phyloP scores from a whole-genome alignment of 2,797 vertebrate genomes.

The Cossypha dichroa region DNA sequence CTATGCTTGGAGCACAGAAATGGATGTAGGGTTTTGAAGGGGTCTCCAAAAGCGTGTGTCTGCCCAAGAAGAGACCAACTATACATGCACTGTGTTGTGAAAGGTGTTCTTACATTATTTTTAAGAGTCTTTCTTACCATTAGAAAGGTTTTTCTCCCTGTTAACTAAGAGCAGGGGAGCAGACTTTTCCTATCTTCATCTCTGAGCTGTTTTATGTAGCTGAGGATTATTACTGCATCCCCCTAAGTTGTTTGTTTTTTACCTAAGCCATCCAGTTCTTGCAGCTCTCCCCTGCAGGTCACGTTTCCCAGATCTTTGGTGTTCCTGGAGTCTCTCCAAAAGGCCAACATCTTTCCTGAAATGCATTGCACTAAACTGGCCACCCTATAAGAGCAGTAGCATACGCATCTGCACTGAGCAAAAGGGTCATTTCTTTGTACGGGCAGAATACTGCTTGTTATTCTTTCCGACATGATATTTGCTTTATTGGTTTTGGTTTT shows the following conservation, averaged over 20 bases:
- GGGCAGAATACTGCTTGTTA: neutral
- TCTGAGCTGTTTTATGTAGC: neutral
- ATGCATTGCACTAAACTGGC: neutral
- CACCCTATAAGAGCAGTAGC: neutral
- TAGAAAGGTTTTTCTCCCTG: neutral
- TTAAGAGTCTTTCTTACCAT: neutral
- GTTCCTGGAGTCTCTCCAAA: neutral
- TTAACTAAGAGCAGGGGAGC: neutral
- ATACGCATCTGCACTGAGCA: neutral
- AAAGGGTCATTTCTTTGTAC: neutral
- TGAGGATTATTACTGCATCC: neutral
- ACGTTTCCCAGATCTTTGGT: neutral
- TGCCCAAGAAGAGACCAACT: neutral
- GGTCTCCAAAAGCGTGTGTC: neutral
- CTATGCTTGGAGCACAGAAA: neutral
- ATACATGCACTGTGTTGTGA: fast-evolving
- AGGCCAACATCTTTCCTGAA: neutral
- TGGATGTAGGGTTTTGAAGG: neutral
- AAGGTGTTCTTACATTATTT: neutral
- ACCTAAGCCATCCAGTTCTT: neutral
- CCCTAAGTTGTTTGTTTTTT: neutral
- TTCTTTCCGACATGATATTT: neutral
- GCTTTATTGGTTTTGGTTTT: neutral
- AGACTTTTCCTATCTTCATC: neutral
- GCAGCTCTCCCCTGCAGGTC: neutral